Conservation (phyloP, 2,888 invertebrate species). For the Thecophora atra region DNA sequence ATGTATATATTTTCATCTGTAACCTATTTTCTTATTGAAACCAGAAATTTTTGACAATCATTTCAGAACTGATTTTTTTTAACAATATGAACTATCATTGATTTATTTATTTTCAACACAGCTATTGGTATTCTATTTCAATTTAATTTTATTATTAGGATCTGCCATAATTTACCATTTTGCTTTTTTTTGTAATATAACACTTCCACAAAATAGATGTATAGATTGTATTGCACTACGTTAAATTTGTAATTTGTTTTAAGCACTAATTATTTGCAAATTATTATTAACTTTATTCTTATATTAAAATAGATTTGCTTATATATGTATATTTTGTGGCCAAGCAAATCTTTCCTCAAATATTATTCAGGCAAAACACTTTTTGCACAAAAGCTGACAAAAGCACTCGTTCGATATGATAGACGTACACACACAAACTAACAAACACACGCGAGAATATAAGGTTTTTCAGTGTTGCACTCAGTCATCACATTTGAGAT, state of each 20-base stretch:
- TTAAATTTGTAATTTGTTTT: neutral
- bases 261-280: neutral
- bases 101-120: neutral
- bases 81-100: too few relatives aligned
- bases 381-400: neutral
- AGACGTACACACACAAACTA: slow-evolving; percentile 38
- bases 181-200: neutral
- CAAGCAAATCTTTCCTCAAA: neutral
- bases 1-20: too few relatives aligned
- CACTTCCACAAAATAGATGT: neutral
- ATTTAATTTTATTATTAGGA: neutral
- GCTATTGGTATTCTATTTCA: neutral
- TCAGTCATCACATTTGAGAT: too few relatives aligned
- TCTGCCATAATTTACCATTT: neutral
- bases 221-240: neutral
- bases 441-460: too few relatives aligned
- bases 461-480: too few relatives aligned
- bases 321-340: neutral
- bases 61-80: too few relatives aligned
- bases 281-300: neutral
- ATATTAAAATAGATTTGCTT: neutral
- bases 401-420: slow-evolving; percentile 37
- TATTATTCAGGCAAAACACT: slow-evolving; percentile 14
- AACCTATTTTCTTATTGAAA: too few relatives aligned
- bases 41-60: too few relatives aligned